phyloP scores from a whole-genome alignment of 2,888 invertebrate species.

The Lasioglossum leucozonium region DNA sequence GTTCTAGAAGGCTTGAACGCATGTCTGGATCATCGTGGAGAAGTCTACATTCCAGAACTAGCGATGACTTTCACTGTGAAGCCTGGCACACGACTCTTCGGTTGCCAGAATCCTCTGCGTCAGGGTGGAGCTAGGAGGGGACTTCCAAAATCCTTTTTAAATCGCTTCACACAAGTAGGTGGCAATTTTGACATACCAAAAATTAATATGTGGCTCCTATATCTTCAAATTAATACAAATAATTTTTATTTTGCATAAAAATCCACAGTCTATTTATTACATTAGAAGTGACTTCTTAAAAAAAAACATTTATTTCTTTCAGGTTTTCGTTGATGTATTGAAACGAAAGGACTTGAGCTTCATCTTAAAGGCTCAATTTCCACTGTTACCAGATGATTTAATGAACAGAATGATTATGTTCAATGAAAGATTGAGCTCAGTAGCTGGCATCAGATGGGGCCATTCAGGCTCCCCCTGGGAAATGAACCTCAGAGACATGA shows the following conservation, averaged over 20 bases:
- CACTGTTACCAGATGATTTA: constrained; percentile 87
- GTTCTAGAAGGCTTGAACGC: constrained; percentile 99
- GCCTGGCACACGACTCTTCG: constrained; percentile 94
- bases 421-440: constrained; percentile 89
- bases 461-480: constrained; percentile 97
- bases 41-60: constrained; percentile 97
- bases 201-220: background rate
- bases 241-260: background rate
- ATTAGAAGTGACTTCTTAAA: background rate
- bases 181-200: background rate
- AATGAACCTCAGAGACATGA: constrained; percentile 97
- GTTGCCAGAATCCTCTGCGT: constrained; percentile 97
- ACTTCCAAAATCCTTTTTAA: constrained; percentile 97
- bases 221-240: background rate
- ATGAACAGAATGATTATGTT: constrained; percentile 91
- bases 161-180: constrained; percentile 96
- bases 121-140: constrained; percentile 99
- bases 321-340: constrained; percentile 87
- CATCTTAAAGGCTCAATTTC: constrained; percentile 89
- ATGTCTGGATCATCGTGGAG: constrained; percentile 98
- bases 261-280: too few relatives aligned
- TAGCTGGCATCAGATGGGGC: constrained; percentile 90
- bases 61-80: constrained; percentile 93
- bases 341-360: constrained; percentile 81
- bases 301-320: constrained; percentile 14